Evolutionary conservation across 2,113 vertebrate genomes (phyloP).

Genomic region (Rhinoderma darwinii): DNA sequence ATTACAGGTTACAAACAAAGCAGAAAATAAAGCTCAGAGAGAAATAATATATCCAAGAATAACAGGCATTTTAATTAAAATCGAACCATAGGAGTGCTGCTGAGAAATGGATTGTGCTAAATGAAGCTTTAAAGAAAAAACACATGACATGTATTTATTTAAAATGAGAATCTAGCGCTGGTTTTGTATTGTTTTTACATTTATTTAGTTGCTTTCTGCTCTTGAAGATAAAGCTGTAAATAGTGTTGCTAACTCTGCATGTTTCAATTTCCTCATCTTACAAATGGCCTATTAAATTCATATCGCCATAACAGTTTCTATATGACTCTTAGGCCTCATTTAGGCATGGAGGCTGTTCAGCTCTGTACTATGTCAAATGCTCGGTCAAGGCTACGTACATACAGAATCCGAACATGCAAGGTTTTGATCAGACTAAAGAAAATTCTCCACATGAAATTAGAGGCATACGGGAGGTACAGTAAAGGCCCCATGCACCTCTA

Average conservation of each 20-base stretch:
- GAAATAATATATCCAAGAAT: constrained; percentile 42
- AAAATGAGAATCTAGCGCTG: not conserved
- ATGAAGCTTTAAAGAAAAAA: constrained; percentile 39
- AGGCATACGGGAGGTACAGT: too few species aligned
- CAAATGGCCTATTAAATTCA: not conserved
- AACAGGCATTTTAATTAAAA: constrained; percentile 49
- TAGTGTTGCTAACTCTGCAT: not conserved
- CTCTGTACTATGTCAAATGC: too few species aligned
- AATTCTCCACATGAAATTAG: too few species aligned
- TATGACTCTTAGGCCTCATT: not conserved
- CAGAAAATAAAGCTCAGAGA: constrained; percentile 33
- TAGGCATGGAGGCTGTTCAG: too few species aligned
- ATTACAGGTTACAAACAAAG: constrained; percentile 52
- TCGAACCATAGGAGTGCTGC: constrained; percentile 34
- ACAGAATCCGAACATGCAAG: too few species aligned
- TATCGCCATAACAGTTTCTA: not conserved
- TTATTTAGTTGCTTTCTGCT: not conserved
- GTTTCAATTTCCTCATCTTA: not conserved
- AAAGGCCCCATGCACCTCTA: too few species aligned
- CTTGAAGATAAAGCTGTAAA: not conserved
- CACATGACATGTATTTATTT: constrained; percentile 13
- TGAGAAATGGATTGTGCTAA: constrained; percentile 38
- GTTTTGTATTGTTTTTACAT: constrained; percentile 30
- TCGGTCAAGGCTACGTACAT: too few species aligned
- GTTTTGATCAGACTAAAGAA: too few species aligned